phyloP scores from a whole-genome alignment of 2,888 invertebrate species.

The Heliconius charithonia region DNA sequence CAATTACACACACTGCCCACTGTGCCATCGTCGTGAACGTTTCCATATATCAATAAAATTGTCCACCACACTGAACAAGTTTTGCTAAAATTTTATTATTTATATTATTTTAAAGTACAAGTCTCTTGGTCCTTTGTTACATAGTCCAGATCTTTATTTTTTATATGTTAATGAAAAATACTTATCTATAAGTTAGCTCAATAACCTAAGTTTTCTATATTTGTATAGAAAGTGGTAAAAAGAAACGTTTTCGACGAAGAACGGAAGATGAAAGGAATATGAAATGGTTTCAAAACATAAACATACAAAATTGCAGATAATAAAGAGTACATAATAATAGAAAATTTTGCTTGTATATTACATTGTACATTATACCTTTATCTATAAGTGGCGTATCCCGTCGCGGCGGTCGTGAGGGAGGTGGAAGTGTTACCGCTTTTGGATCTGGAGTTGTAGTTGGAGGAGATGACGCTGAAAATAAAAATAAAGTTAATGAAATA shows the following conservation, averaged over 20 bases:
- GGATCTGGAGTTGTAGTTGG: slow-evolving; percentile 92
- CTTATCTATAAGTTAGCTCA: no score
- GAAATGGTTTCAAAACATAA: background rate
- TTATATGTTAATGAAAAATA: no score
- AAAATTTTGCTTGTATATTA: background rate
- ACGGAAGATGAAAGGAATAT: no score
- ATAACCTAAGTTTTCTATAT: no score
- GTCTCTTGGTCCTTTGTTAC: no score
- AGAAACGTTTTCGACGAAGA: no score
- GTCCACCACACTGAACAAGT: no score
- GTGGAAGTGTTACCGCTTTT: slow-evolving; percentile 82
- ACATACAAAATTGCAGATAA: background rate
- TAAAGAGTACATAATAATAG: background rate
- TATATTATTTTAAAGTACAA: no score
- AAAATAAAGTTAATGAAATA: slow-evolving; percentile 3
- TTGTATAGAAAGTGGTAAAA: no score
- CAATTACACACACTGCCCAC: no score
- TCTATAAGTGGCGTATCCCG: slow-evolving; percentile 75
- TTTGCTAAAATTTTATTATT: background rate
- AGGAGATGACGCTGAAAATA: slow-evolving; percentile 87
- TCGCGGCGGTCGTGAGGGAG: slow-evolving; percentile 74
- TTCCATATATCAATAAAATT: background rate
- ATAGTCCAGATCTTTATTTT: no score
- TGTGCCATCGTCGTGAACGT: background rate
- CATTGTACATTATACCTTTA: slow-evolving; percentile 66